Evolutionary conservation across 1,140 invertebrate species (phyloP).

Genomic region (Diorhabda carinulata): DNA sequence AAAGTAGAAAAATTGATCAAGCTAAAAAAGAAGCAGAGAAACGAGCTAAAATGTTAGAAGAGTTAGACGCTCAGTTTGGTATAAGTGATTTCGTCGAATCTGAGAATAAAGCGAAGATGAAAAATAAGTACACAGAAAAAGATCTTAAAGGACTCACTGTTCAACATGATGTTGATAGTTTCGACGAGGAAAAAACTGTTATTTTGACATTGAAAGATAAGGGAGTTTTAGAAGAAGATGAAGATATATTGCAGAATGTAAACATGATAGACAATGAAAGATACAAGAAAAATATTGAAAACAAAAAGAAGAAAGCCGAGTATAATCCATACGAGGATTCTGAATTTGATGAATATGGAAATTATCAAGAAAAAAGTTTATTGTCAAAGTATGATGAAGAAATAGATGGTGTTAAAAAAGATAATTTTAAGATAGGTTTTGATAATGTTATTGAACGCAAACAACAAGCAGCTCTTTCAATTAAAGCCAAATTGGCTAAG

Average conservation of each 20-base stretch:
- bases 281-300: slow-evolving; percentile 83
- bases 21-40: slow-evolving; percentile 85
- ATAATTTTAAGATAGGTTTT: slow-evolving; percentile 77
- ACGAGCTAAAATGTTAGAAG: slow-evolving; percentile 86
- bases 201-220: slow-evolving; percentile 94
- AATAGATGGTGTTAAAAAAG: slow-evolving; percentile 74
- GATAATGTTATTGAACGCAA: slow-evolving; percentile 50
- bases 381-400: slow-evolving; percentile 96
- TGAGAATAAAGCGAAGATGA: slow-evolving; percentile 63
- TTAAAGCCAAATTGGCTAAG: slow-evolving; percentile 60
- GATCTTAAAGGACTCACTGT: slow-evolving; percentile 83
- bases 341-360: slow-evolving; percentile 78
- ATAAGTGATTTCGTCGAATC: slow-evolving; percentile 77
- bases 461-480: slow-evolving; percentile 49
- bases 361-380: slow-evolving; percentile 64
- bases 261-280: slow-evolving; percentile 93
- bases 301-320: slow-evolving; percentile 76
- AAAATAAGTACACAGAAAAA: slow-evolving; percentile 60
- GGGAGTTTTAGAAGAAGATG: slow-evolving; percentile 81
- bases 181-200: slow-evolving; percentile 80
- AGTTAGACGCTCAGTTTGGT: slow-evolving; percentile 94
- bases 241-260: slow-evolving; percentile 92
- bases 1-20: slow-evolving; percentile 69
- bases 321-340: slow-evolving; percentile 86
- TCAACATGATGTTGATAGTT: slow-evolving; percentile 75